phyloP scores from a whole-genome alignment of 2,888 invertebrate species.

The Scaeva pyrastri region DNA sequence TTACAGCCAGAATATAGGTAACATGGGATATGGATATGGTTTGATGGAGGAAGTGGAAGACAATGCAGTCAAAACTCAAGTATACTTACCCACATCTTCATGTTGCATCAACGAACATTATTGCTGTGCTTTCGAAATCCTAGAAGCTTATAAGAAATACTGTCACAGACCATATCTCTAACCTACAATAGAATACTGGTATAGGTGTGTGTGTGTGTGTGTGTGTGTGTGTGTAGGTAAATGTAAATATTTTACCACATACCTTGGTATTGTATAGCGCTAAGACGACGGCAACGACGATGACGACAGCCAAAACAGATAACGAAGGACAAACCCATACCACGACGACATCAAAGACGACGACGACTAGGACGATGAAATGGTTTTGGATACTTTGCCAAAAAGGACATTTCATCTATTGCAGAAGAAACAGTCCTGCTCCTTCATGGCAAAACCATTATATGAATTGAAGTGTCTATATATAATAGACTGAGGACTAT shows the following conservation, averaged over 20 bases:
- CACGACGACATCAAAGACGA: not conserved
- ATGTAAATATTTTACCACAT: conserved; percentile 26
- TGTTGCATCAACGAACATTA: conserved; percentile 11
- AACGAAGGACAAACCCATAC: not conserved
- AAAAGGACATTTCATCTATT: conserved; percentile 54
- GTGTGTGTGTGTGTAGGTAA: not conserved
- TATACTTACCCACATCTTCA: not conserved
- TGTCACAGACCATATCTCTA: not conserved
- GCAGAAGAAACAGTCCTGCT: conserved; percentile 22
- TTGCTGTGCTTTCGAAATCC: conserved; percentile 1
- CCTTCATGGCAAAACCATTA: conserved; percentile 1
- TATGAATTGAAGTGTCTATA: conserved; percentile 5
- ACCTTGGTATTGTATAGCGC: not conserved
- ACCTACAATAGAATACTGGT: no score
- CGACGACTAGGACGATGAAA: not conserved
- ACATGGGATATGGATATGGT: no score
- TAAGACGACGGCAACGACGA: conserved; percentile 9
- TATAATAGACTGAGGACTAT: not conserved
- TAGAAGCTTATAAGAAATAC: conserved; percentile 8
- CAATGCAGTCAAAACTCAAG: conserved; percentile 10
- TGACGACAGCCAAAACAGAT: conserved; percentile 26
- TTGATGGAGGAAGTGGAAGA: not conserved
- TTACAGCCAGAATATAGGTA: not conserved
- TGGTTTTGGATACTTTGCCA: conserved; percentile 45
- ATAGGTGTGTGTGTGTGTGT: not conserved